These are phyloP conservation scores for Lepus oiostolus DNA, from an alignment of 2,797 vertebrate species.

Conservation along the genomic window DNA sequence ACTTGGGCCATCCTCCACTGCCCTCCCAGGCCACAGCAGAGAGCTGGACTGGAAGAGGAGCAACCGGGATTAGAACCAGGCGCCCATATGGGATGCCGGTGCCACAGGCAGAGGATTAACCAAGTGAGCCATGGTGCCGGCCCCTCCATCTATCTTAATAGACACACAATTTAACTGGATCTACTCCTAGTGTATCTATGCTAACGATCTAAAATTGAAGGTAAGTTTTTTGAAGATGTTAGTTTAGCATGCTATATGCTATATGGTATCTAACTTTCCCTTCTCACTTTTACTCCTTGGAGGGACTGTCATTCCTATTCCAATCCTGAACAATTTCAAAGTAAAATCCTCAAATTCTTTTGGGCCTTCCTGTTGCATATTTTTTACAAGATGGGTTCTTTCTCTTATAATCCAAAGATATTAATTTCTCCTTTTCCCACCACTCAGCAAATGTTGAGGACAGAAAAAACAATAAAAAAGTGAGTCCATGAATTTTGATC, in stretches of 20 bases:
- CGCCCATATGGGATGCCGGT: too few relatives aligned
- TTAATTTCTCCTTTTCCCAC: background rate
- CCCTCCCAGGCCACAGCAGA: too few relatives aligned
- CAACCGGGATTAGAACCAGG: too few relatives aligned
- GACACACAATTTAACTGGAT: background rate
- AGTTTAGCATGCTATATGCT: background rate
- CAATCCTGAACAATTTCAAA: background rate
- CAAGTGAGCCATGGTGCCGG: too few relatives aligned
- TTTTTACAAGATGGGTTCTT: background rate
- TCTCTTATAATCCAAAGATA: background rate
- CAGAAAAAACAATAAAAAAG: background rate
- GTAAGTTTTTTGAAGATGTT: background rate
- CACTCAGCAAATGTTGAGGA: background rate
- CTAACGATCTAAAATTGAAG: background rate
- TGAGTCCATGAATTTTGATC: background rate
- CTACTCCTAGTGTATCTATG: background rate
- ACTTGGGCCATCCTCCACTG: too few relatives aligned
- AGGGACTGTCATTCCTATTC: background rate
- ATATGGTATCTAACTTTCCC: background rate
- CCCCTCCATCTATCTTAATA: background rate
- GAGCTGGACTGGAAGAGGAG: too few relatives aligned
- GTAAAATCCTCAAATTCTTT: background rate
- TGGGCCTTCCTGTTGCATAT: background rate
- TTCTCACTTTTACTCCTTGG: background rate
- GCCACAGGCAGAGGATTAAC: too few relatives aligned